Conservation (phyloP, 2,113 vertebrate species). For the Microtus montanus region DNA sequence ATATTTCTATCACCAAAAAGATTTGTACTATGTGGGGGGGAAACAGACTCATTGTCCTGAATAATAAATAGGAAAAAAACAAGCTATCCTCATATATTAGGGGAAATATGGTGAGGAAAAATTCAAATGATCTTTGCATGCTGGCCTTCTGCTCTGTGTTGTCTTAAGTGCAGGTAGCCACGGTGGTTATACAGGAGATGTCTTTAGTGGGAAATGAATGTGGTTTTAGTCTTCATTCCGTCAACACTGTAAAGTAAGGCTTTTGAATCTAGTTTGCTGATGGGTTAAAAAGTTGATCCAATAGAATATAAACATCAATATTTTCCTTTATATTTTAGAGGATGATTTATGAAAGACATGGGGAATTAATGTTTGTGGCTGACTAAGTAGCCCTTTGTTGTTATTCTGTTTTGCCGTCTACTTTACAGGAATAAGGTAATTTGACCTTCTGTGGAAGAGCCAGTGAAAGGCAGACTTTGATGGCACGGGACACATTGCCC, state of each 20-base stretch:
- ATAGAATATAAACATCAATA: conserved; percentile 76
- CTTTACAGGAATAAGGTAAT: conserved; percentile 78
- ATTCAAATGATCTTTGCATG: background rate
- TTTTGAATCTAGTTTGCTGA: conserved; percentile 70
- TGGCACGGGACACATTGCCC: conserved; percentile 77
- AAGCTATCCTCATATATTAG: background rate
- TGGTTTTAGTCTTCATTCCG: conserved; percentile 66
- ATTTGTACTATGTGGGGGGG: background rate
- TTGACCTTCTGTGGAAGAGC: conserved; percentile 82
- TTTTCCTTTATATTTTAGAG: conserved; percentile 76
- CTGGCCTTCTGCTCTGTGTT: background rate
- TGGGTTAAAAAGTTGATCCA: conserved; percentile 74
- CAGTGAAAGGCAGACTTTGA: conserved; percentile 77
- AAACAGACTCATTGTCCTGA: background rate
- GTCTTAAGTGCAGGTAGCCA: background rate
- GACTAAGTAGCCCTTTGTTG: conserved; percentile 76
- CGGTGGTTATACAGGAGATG: conserved; percentile 3
- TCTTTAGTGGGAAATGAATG: conserved; percentile 51
- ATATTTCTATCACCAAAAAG: background rate
- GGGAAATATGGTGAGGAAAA: background rate
- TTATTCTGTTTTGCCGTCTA: conserved; percentile 75
- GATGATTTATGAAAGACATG: conserved; percentile 55
- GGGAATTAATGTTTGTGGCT: conserved; percentile 80
- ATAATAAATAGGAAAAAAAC: background rate
- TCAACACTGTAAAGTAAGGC: conserved; percentile 76